Evolutionary conservation across 1,140 invertebrate species (phyloP), one percentile per base, ranked within the genome.

Genomic region (Atta colombica): DNA sequence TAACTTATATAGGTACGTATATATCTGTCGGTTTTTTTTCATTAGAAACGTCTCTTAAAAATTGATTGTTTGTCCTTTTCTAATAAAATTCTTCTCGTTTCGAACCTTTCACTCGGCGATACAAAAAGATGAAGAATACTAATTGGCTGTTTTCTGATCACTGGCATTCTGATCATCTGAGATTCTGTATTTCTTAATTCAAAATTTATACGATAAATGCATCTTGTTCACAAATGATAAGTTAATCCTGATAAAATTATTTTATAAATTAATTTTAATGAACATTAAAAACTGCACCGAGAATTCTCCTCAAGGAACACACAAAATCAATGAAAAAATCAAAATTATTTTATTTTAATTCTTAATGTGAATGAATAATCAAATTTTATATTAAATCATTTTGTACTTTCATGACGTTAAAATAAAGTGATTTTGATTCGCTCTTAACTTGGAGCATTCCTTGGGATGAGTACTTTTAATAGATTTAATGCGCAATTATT

Each of bases 71-170:
- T 21, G 18, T 6, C 39, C 21, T 68, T 25, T 80, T 60, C 51
- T 28, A 58, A 58, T 16, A 66, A 68, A 81, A 81, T 81, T 71
- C 51, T 14, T 81, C 16, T 58, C 51, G 10, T 81, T 58, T 35
- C 31, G 8, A 35, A 31, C 31, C 31, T 28, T 31, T 69, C 31
- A 28, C 55, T 80, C 31, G 63, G 45, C 31, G 12, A 21, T n/a
- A 25, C 35, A 58, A 71, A 39, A 71, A 58, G 35, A 81, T 71
- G 16, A 58, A 60, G 35, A 71, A 58, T 39, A 35, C 31, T 39
- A 31, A 81, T 81, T 81, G 39, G 55, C 10, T n/a, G 2, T 58
- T 58, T 58, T 28, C 39, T 51, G 14, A 53, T 14, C 18, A 16
- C 21, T 51, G 28, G 2, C 10, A 5, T 21, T 21, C 21, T 21